Percentiles rank a stretch among this genome's conserved stretches.
Evolutionary conservation across 2,888 invertebrate species (phyloP).

Genomic region (Octodonta nipae): DNA sequence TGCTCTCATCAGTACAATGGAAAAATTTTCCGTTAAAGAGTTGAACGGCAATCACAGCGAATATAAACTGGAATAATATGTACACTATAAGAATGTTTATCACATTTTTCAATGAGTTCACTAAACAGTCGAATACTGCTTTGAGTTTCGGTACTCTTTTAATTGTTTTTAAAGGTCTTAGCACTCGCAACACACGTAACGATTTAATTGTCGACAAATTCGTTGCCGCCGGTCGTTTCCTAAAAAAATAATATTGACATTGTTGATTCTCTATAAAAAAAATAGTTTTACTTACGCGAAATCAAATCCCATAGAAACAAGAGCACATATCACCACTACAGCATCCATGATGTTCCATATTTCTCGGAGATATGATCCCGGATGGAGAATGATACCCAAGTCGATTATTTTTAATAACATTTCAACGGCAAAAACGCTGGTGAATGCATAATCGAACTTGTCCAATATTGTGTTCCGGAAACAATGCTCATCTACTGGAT

Average conservation of each 20-base stretch:
- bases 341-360: constrained; percentile 99
- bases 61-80: constrained; percentile 99
- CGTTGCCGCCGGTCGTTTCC: constrained; percentile 26
- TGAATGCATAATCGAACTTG: constrained; percentile 99
- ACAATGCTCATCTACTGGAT: constrained; percentile 89
- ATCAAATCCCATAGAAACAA: constrained; percentile 93
- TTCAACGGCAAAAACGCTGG: constrained; percentile 98
- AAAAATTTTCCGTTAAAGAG: constrained; percentile 99
- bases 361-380: constrained; percentile 93
- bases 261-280: too few species aligned
- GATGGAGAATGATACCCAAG: constrained; percentile 92
- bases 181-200: constrained; percentile 91
- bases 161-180: constrained; percentile 99
- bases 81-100: constrained; percentile 99
- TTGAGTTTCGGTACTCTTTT: constrained; percentile 99
- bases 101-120: constrained; percentile 99
- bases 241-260: constrained; percentile 37
- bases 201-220: constrained; percentile 99
- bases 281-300: constrained; percentile 62
- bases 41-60: constrained; percentile 99
- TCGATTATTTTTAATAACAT: constrained; percentile 90
- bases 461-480: constrained; percentile 79
- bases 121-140: constrained; percentile 99
- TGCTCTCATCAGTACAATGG: constrained; percentile 96
- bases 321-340: constrained; percentile 95